Evolutionary conservation across 2,797 vertebrate genomes (phyloP), one percentile per base, ranked within the genome.

Genomic region (Danio kyathit): DNA sequence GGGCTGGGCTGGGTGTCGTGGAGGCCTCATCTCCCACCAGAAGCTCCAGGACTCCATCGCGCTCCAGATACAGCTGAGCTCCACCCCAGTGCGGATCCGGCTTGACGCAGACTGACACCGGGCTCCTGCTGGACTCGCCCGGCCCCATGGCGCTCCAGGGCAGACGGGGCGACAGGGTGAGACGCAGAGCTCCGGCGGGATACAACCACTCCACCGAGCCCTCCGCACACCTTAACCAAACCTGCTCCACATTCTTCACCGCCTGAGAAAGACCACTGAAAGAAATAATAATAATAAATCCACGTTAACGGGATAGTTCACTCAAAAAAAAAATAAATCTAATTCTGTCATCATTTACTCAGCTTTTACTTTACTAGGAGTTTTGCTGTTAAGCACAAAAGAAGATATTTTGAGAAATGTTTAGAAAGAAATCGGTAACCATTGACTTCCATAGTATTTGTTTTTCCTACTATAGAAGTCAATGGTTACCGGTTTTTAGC

Each of bases 161-260:
- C 69, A 96, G 90, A 3, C 95, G 93, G 17, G 95, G 93, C 0
- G 93, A 94, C 41, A 98, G 94, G 66, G 93, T 95, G 63, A 97
- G 93, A 16, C 95, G 95, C 63, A 98, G 93, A 14, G 96, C 98
- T 2, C 96, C 96, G 0, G 91, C 93, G 9, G 96, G 97, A 83
- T 97, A 97, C 74, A 98, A 88, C 96, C 97, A 97, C 85, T 96
- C 95, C 82, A 97, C 87, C 0, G 94, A 94, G 14, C 96, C 97
- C 90, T 98, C 96, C 0, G 95, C 94, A 52, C 97, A 97, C 89
- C 93, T 95, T 81, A 97, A 90, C 63, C 94, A 93, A 82, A 97
- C 96, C 94, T 97, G 96, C 86, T 97, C 95, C 91, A 97, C 96
- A 14, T 95, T 96, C 89, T 95, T 94, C 0, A 90, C 92, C 90